Conservation (phyloP, 2,888 invertebrate genomes). For the Eupelmus urozonus region DNA sequence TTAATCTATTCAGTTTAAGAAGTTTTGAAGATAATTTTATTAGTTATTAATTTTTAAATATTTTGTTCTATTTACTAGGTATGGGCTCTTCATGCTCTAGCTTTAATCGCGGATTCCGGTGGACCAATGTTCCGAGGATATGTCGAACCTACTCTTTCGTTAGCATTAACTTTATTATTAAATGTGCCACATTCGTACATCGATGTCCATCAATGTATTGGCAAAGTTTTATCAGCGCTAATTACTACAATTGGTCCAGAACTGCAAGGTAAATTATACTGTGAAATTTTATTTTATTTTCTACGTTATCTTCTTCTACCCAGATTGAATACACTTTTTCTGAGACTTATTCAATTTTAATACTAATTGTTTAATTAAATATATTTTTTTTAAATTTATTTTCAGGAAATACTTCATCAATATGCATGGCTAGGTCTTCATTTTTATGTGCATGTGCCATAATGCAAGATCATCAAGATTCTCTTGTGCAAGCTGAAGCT, state of each 20-base stretch:
- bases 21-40: not conserved
- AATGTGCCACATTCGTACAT: constrained; percentile 94
- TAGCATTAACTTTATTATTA: constrained; percentile 92
- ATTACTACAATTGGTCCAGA: constrained; percentile 99
- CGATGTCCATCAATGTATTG: constrained; percentile 95
- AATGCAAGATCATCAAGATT: constrained; percentile 92
- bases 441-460: constrained; percentile 96
- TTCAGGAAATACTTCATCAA: constrained; percentile 84
- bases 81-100: constrained; percentile 97
- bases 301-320: too few species aligned
- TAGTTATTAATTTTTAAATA: constrained; percentile 6
- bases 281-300: constrained; percentile 10
- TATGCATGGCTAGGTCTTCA: constrained; percentile 88
- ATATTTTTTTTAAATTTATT: too few species aligned
- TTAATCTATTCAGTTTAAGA: not conserved
- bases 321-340: too few species aligned
- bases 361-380: constrained; percentile 14
- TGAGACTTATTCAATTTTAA: not conserved
- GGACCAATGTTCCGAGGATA: constrained; percentile 99
- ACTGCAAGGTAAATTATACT: constrained; percentile 84
- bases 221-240: constrained; percentile 94
- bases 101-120: constrained; percentile 97
- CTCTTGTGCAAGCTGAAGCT: constrained; percentile 96
- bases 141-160: constrained; percentile 94
- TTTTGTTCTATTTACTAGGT: constrained; percentile 79